Evolutionary conservation across 1,140 invertebrate genomes (phyloP).

Genomic region (Thaumatotibia leucotreta): DNA sequence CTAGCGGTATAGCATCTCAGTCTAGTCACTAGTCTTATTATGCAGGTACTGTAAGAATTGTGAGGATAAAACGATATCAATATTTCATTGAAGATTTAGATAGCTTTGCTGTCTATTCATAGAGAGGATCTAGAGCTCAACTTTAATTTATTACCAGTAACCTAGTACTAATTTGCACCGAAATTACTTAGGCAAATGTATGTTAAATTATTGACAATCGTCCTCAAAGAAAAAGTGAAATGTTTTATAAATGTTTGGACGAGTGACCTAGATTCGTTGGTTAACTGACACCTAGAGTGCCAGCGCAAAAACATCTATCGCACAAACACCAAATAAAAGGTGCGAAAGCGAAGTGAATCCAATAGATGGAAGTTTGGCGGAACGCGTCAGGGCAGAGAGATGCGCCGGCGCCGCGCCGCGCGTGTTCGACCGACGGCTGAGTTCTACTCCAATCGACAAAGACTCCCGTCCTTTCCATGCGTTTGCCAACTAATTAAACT

Average conservation of each 20-base stretch:
- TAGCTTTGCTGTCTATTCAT: no score
- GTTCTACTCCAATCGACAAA: not conserved
- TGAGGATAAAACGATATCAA: no score
- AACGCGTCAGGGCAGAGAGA: not conserved
- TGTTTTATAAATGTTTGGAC: conserved; percentile 58
- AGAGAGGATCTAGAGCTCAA: no score
- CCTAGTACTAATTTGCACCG: no score
- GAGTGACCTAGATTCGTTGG: conserved; percentile 61
- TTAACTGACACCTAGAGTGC: conserved; percentile 26
- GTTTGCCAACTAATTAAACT: no score
- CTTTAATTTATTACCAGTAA: no score
- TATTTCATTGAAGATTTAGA: no score
- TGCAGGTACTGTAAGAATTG: no score
- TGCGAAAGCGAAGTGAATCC: conserved; percentile 56
- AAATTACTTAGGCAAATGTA: no score
- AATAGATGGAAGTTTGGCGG: conserved; percentile 18
- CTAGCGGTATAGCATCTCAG: not conserved
- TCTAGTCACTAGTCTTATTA: not conserved
- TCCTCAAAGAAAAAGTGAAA: conserved; percentile 64
- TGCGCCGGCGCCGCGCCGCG: not conserved
- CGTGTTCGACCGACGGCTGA: conserved; percentile 14
- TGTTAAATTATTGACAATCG: no score
- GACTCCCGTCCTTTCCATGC: no score
- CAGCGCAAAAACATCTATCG: conserved; percentile 52
- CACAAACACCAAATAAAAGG: conserved; percentile 53